A percentile compares a stretch with the other conserved stretches of the same genome.
phyloP scores from a whole-genome alignment of 2,113 vertebrate genomes.

The Notechis scutatus region DNA sequence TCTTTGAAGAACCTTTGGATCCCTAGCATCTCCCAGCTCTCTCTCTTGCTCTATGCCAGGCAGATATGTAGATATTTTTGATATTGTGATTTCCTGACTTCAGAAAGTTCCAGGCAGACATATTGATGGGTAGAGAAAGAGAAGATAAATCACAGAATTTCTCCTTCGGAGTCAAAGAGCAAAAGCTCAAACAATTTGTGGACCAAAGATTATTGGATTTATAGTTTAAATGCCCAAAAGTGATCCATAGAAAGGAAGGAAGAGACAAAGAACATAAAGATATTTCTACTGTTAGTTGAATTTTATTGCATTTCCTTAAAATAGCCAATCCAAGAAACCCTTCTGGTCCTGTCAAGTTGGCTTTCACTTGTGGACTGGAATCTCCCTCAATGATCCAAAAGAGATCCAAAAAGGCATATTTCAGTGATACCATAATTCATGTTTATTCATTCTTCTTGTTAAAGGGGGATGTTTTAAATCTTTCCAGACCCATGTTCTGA shows the following conservation, averaged over 20 bases:
- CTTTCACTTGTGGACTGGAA: not conserved
- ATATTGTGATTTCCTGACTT: not conserved
- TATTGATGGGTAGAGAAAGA: not conserved
- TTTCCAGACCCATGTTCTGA: not conserved
- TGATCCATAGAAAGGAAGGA: not conserved
- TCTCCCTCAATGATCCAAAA: not conserved
- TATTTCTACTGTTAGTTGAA: not conserved
- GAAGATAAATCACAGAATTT: not conserved
- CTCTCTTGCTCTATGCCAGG: not conserved
- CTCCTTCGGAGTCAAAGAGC: not conserved
- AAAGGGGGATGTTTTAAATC: not conserved
- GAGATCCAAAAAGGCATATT: not conserved
- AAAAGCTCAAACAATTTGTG: not conserved
- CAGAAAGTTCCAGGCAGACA: not conserved
- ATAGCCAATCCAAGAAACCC: not conserved
- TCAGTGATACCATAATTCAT: not conserved
- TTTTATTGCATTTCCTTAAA: not conserved
- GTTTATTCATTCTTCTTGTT: not conserved
- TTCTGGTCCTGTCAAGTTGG: not conserved
- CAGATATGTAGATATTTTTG: not conserved
- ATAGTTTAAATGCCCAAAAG: not conserved
- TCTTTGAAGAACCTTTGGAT: not conserved
- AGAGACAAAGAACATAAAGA: not conserved
- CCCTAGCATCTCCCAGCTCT: not conserved
- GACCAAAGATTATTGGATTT: not conserved